These are phyloP conservation scores for Catocala nupta DNA, from an alignment of 2,888 invertebrate genomes.

Conservation along the genomic window DNA sequence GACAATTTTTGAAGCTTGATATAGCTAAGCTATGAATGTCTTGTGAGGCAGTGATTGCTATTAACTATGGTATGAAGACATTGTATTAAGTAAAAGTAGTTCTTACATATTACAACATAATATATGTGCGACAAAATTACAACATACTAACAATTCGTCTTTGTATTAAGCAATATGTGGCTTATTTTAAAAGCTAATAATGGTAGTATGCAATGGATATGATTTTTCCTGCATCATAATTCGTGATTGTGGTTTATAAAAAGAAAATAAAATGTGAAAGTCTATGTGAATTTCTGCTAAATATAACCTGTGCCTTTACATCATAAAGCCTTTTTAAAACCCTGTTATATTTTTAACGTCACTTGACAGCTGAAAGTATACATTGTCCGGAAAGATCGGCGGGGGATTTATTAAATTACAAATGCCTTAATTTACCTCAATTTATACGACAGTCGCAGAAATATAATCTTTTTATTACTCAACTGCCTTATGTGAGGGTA, in stretches of 20 bases:
- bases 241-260: neutral
- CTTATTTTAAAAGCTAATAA: constrained; percentile 23
- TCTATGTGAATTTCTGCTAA: neutral
- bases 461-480: too few relatives aligned
- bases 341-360: too few relatives aligned
- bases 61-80: constrained; percentile 70
- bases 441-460: too few relatives aligned
- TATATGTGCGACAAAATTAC: constrained; percentile 54
- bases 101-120: constrained; percentile 50
- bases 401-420: too few relatives aligned
- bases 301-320: constrained; percentile 3
- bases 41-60: constrained; percentile 87
- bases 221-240: neutral
- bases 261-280: neutral
- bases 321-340: neutral
- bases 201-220: constrained; percentile 46
- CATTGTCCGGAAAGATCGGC: too few relatives aligned
- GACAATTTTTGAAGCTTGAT: constrained; percentile 78
- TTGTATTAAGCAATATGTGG: constrained; percentile 32
- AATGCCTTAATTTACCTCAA: too few relatives aligned
- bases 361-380: too few relatives aligned
- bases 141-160: constrained; percentile 24
- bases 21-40: constrained; percentile 86
- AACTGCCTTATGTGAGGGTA: too few relatives aligned
- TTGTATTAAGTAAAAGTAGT: constrained; percentile 41